Conservation (phyloP, 1,140 invertebrate genomes). For the Drosophila obscura region DNA sequence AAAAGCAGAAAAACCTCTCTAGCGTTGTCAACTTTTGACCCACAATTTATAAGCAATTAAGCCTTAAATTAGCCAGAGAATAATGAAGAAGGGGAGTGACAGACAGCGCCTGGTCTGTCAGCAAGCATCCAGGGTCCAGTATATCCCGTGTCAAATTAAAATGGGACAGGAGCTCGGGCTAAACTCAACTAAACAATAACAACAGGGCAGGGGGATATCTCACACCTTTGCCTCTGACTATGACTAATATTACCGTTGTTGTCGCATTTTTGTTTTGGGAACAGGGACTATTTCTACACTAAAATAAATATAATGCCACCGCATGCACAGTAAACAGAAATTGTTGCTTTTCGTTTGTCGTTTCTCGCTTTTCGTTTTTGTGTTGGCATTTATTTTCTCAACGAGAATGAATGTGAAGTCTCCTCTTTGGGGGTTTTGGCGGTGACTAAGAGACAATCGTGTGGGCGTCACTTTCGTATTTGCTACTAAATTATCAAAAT, state of each 20-base stretch:
- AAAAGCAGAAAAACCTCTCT: not conserved
- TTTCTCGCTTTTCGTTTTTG: constrained; percentile 26
- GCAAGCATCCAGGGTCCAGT: constrained; percentile 31
- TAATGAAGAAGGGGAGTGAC: constrained; percentile 47
- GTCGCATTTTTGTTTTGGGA: too few species aligned
- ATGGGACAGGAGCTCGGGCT: constrained; percentile 51
- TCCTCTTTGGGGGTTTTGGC: constrained; percentile 6
- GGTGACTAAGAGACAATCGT: constrained; percentile 49
- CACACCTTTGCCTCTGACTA: constrained; percentile 1
- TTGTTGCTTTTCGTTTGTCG: constrained; percentile 3
- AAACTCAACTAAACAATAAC: not conserved
- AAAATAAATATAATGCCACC: too few species aligned
- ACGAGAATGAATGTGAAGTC: constrained; percentile 5
- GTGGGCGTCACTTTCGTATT: constrained; percentile 39
- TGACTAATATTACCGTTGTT: too few species aligned
- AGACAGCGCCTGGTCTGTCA: constrained; percentile 4
- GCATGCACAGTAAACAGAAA: constrained; percentile 48
- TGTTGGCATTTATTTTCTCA: constrained; percentile 11
- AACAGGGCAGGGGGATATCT: constrained; percentile 11
- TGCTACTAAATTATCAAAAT: constrained; percentile 71
- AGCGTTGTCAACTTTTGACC: constrained; percentile 36
- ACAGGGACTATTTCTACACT: too few species aligned
- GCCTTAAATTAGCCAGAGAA: constrained; percentile 49
- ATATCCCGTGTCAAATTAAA: constrained; percentile 71
- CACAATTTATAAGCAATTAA: constrained; percentile 72